Percentiles rank a stretch among this genome's conserved stretches.
phyloP scores from a whole-genome alignment of 2,797 vertebrate species.

The Gorsachius magnificus region DNA sequence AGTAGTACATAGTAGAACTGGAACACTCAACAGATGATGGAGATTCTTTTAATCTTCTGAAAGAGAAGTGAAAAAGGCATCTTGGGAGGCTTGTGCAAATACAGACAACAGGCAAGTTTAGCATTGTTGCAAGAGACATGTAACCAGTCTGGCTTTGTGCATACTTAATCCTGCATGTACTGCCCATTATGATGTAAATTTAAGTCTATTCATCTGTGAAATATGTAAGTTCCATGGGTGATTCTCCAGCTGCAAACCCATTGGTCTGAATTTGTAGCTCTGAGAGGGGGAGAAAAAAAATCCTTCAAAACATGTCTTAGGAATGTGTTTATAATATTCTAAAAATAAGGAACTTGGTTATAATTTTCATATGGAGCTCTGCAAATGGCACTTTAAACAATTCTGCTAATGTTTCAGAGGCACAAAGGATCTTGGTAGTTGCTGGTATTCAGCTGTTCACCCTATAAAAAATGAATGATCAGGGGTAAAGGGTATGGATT shows the following conservation, averaged over 20 bases:
- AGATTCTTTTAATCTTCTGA: background rate
- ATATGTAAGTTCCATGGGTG: background rate
- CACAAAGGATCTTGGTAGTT: conserved; percentile 16
- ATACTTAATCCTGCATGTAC: background rate
- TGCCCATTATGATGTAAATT: conserved; percentile 11
- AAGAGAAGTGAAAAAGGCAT: background rate
- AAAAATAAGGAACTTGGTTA: background rate
- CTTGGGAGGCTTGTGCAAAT: background rate
- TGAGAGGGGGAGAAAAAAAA: background rate
- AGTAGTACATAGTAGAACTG: background rate
- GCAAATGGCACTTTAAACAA: background rate
- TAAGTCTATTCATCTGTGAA: background rate
- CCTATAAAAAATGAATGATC: background rate
- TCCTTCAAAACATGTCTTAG: background rate
- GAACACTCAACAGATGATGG: background rate
- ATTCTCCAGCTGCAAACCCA: background rate
- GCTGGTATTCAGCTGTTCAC: background rate
- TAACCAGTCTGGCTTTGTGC: background rate
- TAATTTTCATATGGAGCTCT: background rate
- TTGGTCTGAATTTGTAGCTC: background rate
- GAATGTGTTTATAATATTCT: background rate
- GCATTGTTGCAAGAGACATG: background rate
- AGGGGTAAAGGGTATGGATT: conserved; percentile 2
- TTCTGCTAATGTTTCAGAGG: conserved; percentile 4
- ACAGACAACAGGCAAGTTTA: background rate